Evolutionary conservation across 64 coral and sea anemone species (phyloP), one percentile per base, ranked within the genome.

Genomic region (Actinia tenebrosa): DNA sequence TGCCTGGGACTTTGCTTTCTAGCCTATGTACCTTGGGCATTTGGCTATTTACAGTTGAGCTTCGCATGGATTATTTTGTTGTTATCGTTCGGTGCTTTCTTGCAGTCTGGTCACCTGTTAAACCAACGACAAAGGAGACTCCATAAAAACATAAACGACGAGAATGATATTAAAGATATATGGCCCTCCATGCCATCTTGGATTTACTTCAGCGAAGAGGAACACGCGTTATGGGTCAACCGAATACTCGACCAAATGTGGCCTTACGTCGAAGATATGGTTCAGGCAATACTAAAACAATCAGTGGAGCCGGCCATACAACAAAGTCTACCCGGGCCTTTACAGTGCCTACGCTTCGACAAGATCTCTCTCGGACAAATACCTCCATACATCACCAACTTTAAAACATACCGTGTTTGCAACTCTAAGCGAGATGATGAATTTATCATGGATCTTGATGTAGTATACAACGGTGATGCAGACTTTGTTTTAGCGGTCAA

Each of bases 41-140:
- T 93, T 43, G 94, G 94, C 0, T 85, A 77, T 23, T 88, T 89
- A 72, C 86, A 93, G 56, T 63, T 97, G 25, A 97, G 91, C 23
- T 82, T 97, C 16, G 94, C 94, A 20, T 97, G 94, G 94, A 90
- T 97, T 18, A 80, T 97, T 16, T 52, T 93, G 25, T 88, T 97
- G 47, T 19, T 91, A 22, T 84, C 80, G 13, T 75, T 93, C 63
- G 80, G 79, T 44, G 82, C 88, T 22, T 80, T 97, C 22, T 71
- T 91, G 42, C 85, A 93, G 83, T 97, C 89, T 77, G 88, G 79
- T 55, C 68, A 63, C 17, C 75, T 82, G 45, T 10, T 75, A 2
- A 56, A 64, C 22, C 89, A 85, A 43, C 56, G 86, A 68, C 93
- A 93, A 79, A 89, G 84, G 37, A 44, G 80, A 90, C 89, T 86